phyloP scores from a whole-genome alignment of 2,888 invertebrate species.

The Orchesella flavescens region DNA sequence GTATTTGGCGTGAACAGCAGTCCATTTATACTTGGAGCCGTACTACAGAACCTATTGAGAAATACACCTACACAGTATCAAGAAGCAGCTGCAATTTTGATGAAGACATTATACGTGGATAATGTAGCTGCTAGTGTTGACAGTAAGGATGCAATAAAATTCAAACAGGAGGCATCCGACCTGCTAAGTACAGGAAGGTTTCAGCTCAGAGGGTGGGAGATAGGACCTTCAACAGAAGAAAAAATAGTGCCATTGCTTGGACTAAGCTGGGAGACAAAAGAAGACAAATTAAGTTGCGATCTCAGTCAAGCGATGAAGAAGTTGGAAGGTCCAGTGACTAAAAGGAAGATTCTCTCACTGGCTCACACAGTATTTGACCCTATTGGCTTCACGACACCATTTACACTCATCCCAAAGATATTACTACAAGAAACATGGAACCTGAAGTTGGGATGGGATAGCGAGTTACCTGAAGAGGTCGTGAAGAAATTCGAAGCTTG shows the following conservation, averaged over 20 bases:
- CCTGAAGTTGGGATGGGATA: neutral
- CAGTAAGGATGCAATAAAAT: neutral
- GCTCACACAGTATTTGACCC: constrained; percentile 14
- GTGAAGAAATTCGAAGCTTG: neutral
- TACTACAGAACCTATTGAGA: constrained; percentile 69
- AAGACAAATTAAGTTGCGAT: neutral
- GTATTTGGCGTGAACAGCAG: constrained; percentile 69
- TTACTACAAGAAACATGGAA: constrained; percentile 12
- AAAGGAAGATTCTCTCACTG: neutral
- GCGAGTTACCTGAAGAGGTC: neutral
- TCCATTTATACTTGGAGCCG: constrained; percentile 68
- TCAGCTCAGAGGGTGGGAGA: constrained; percentile 10
- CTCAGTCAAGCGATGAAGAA: no score
- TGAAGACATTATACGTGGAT: constrained; percentile 29
- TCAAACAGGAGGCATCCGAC: neutral
- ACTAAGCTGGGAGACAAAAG: neutral
- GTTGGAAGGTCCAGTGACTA: neutral
- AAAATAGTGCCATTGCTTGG: neutral
- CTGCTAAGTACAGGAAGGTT: neutral
- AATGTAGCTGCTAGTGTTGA: neutral
- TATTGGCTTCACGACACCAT: neutral
- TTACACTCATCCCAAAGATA: neutral
- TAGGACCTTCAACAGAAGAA: neutral
- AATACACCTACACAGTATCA: neutral
- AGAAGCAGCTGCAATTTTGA: neutral